Evolutionary conservation across 1,140 invertebrate genomes (phyloP).

Genomic region (Dendroctonus ponderosae): DNA sequence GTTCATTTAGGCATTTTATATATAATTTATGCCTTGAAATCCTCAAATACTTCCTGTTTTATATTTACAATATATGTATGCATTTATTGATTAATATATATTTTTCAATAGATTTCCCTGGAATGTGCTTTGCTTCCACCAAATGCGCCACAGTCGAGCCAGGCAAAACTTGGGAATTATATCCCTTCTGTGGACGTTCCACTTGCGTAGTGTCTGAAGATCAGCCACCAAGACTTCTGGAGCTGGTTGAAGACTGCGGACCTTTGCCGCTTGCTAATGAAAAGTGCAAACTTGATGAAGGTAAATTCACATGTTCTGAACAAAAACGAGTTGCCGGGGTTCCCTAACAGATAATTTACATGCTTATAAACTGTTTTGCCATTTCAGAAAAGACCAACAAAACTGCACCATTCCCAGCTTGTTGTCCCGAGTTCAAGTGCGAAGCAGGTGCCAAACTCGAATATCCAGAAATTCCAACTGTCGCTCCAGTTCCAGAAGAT

Average conservation of each 20-base stretch:
- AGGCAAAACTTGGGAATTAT: conserved; percentile 77
- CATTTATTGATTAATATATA: not conserved
- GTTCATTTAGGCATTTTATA: too few species aligned
- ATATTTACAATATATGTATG: too few species aligned
- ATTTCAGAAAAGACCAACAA: conserved; percentile 79
- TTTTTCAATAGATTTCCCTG: conserved; percentile 73
- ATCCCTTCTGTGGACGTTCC: conserved; percentile 83
- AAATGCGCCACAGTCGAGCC: conserved; percentile 81
- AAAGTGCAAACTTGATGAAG: conserved; percentile 79
- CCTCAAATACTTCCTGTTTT: too few species aligned
- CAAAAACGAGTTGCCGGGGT: not conserved
- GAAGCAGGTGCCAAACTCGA: conserved; percentile 79
- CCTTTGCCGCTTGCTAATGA: conserved; percentile 79
- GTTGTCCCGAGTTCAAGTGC: conserved; percentile 82
- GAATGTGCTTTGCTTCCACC: conserved; percentile 86
- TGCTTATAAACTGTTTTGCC: conserved; percentile 21
- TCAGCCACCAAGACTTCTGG: conserved; percentile 68
- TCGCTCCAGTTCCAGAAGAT: conserved; percentile 55
- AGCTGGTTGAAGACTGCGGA: conserved; percentile 84
- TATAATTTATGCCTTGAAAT: too few species aligned
- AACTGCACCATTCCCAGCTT: conserved; percentile 79
- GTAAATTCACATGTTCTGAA: conserved; percentile 40
- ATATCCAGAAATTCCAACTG: conserved; percentile 76
- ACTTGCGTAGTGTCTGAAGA: conserved; percentile 79
- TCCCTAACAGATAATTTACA: not conserved